phyloP scores from a whole-genome alignment of 2,888 invertebrate genomes.

The Drosophila nr. medialis region DNA sequence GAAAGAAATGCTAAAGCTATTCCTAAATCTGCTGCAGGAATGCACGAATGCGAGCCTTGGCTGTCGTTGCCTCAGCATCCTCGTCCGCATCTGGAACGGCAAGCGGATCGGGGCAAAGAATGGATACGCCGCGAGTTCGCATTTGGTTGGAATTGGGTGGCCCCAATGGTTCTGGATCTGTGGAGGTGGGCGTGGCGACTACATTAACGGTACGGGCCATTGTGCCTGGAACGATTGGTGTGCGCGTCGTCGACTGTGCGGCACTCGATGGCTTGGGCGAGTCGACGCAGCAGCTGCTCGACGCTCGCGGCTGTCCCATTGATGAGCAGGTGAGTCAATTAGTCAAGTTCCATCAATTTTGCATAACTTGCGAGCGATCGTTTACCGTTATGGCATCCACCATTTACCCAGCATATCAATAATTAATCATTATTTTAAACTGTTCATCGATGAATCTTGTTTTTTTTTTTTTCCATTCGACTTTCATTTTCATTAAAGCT shows the following conservation, averaged over 20 bases:
- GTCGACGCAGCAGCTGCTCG: constrained; percentile 90
- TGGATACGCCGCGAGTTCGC: constrained; percentile 86
- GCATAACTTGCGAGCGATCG: constrained; percentile 47
- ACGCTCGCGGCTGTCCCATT: constrained; percentile 90
- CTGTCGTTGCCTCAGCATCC: constrained; percentile 44
- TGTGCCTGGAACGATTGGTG: constrained; percentile 89
- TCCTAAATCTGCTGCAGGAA: constrained; percentile 34
- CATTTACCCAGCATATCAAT: constrained; percentile 10
- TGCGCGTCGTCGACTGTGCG: constrained; percentile 90
- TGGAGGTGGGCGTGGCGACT: constrained; percentile 90
- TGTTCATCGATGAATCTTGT: constrained; percentile 5
- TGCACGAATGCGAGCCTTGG: constrained; percentile 68
- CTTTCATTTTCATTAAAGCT: constrained; percentile 47
- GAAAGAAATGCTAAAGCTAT: neutral
- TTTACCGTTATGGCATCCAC: constrained; percentile 29
- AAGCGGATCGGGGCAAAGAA: constrained; percentile 34
- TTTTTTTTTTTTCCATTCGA: constrained; percentile 12
- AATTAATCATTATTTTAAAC: constrained; percentile 40
- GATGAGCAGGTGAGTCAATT: constrained; percentile 86
- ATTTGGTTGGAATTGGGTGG: constrained; percentile 90
- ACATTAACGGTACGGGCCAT: constrained; percentile 86
- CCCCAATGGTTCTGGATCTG: constrained; percentile 86
- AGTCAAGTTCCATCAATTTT: constrained; percentile 14
- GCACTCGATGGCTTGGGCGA: constrained; percentile 92
- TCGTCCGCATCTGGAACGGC: constrained; percentile 30